Percentiles rank a stretch among this genome's conserved stretches.
These are phyloP conservation scores for Acipenser transmontanus DNA, from an alignment of 2,797 vertebrate genomes.

Conservation along the genomic window DNA sequence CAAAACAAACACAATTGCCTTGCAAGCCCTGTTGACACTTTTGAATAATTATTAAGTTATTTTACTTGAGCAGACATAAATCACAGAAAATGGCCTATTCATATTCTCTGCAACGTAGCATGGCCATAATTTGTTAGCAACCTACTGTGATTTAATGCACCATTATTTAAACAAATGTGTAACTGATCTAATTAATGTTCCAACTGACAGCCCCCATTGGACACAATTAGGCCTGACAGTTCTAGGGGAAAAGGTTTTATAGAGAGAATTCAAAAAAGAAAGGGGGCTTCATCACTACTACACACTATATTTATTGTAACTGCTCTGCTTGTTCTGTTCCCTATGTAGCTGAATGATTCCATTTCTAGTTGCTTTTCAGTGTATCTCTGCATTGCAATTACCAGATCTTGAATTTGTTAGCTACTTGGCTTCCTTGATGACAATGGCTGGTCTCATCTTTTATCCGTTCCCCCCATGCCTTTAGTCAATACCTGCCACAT, in stretches of 20 bases:
- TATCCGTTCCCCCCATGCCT: no score
- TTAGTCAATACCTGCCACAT: no score
- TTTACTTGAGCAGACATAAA: background rate
- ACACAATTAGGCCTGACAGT: constrained; percentile 2
- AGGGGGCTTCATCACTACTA: background rate
- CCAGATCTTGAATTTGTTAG: no score
- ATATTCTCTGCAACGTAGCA: background rate
- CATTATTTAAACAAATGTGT: constrained; percentile 6
- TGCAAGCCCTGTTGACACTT: background rate
- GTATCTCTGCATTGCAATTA: no score
- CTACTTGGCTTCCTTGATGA: no score
- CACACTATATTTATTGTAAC: background rate
- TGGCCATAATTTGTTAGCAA: background rate
- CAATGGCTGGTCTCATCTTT: no score
- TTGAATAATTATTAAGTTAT: background rate
- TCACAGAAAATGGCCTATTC: background rate
- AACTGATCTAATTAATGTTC: background rate
- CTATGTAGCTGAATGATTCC: background rate
- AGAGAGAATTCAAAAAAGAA: background rate
- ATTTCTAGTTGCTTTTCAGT: no score
- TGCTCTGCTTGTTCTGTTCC: background rate
- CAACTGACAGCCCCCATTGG: background rate
- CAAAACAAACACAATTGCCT: background rate
- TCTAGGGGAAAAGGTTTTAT: background rate
- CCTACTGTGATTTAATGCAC: background rate